phyloP scores from a whole-genome alignment of 1,140 invertebrate genomes.

The Lerema accius region DNA sequence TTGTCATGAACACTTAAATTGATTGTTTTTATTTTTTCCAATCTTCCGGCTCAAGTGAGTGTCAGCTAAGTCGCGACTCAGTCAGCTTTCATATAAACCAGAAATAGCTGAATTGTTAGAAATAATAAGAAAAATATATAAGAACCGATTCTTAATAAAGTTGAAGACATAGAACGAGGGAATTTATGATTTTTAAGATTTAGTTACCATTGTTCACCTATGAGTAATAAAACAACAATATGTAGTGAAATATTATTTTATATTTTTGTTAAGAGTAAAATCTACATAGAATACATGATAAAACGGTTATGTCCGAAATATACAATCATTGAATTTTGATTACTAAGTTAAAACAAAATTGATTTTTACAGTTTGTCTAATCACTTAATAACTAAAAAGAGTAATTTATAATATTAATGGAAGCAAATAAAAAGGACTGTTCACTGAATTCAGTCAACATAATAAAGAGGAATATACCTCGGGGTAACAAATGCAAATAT shows the following conservation, averaged over 20 bases:
- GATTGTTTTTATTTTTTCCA: too few relatives aligned
- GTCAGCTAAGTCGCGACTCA: too few relatives aligned
- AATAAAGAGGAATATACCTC: constrained; percentile 13
- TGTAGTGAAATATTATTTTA: constrained; percentile 28
- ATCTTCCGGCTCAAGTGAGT: too few relatives aligned
- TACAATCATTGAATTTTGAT: constrained; percentile 76
- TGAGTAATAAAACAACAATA: constrained; percentile 32
- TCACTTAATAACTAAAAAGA: constrained; percentile 58
- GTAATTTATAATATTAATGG: constrained; percentile 66
- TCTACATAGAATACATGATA: constrained; percentile 68
- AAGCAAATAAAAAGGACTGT: constrained; percentile 53
- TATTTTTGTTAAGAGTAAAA: constrained; percentile 44
- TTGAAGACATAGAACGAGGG: too few relatives aligned
- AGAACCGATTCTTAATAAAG: too few relatives aligned
- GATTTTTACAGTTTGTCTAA: constrained; percentile 62
- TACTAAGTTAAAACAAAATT: constrained; percentile 63
- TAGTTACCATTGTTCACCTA: too few relatives aligned
- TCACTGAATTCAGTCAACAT: constrained; percentile 35
- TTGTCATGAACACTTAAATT: too few relatives aligned
- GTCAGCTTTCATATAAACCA: too few relatives aligned
- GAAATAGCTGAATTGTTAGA: too few relatives aligned
- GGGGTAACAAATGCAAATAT: constrained; percentile 27
- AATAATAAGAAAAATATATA: too few relatives aligned
- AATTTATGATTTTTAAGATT: too few relatives aligned
- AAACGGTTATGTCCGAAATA: constrained; percentile 71